Evolutionary conservation across 2,888 invertebrate genomes (phyloP).

Genomic region (Pristionchus exspectatus): DNA sequence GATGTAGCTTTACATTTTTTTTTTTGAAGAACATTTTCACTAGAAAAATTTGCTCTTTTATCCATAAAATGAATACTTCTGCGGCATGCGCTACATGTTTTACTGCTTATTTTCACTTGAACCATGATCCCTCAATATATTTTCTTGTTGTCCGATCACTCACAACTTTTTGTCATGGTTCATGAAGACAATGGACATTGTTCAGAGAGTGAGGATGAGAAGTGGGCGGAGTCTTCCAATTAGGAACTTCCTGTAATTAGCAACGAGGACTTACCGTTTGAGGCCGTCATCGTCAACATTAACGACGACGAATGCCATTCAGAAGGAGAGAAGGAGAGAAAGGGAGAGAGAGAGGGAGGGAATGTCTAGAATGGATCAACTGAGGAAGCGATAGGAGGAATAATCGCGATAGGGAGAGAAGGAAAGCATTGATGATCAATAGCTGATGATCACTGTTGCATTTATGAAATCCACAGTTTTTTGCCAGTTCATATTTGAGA

Average conservation of each 20-base stretch:
- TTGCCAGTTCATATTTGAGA: neutral
- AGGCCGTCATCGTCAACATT: constrained; percentile 45
- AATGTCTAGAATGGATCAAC: constrained; percentile 10
- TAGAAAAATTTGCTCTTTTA: too few species aligned
- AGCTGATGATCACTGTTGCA: neutral
- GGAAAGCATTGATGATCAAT: neutral
- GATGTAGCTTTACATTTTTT: too few species aligned
- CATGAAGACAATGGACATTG: constrained; percentile 49
- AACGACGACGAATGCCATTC: constrained; percentile 46
- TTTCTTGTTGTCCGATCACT: neutral
- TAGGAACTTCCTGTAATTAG: neutral
- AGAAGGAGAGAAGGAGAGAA: neutral
- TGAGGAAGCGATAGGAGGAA: neutral
- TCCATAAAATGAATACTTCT: too few species aligned
- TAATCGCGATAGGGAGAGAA: neutral
- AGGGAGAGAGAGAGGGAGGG: neutral
- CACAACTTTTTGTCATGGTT: constrained; percentile 50
- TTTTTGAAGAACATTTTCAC: too few species aligned
- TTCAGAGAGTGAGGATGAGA: neutral
- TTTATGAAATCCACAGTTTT: neutral
- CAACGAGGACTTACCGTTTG: neutral
- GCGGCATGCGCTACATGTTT: too few species aligned
- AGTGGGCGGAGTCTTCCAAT: constrained; percentile 9
- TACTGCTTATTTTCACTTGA: too few species aligned
- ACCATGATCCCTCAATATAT: too few species aligned